Percentiles rank a stretch among this genome's conserved stretches.
These are phyloP conservation scores for Entomobrya proxima DNA, from an alignment of 2,888 invertebrate species.

Conservation along the genomic window DNA sequence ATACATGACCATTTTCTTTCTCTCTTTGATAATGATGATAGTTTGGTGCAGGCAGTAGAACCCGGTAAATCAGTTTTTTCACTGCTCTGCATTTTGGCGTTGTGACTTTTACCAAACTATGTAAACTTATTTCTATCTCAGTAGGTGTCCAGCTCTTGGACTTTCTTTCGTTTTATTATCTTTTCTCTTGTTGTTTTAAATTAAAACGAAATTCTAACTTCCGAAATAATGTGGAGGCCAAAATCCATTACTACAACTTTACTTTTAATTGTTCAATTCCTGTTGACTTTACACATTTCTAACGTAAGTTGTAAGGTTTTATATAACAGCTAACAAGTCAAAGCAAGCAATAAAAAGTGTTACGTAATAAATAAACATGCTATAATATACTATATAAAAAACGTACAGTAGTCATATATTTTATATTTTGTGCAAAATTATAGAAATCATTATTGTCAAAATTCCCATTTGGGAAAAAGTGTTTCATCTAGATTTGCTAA, in stretches of 20 bases:
- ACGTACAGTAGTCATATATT: too few relatives aligned
- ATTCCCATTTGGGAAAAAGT: constrained; percentile 10
- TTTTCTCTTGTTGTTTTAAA: constrained; percentile 18
- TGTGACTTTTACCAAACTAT: background rate
- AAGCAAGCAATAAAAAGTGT: background rate
- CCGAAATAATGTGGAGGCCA: constrained; percentile 38
- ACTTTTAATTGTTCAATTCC: constrained; percentile 20
- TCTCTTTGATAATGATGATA: background rate
- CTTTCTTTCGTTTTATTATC: background rate
- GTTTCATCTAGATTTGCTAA: background rate
- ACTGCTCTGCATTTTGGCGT: background rate
- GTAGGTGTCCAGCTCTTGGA: constrained; percentile 51
- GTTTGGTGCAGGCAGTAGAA: background rate
- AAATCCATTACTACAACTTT: constrained; percentile 15
- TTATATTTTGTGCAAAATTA: background rate
- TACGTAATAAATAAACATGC: background rate
- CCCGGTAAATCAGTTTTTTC: background rate
- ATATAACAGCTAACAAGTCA: background rate
- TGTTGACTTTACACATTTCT: constrained; percentile 51
- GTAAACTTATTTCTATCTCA: constrained; percentile 38
- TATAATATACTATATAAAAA: background rate
- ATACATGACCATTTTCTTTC: background rate
- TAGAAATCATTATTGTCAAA: background rate
- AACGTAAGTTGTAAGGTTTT: constrained; percentile 30
- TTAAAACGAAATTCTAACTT: background rate